A percentile compares a stretch with the other conserved stretches of the same genome.
Evolutionary conservation across 2,888 invertebrate species (phyloP).

Genomic region (Drosophila mettleri): DNA sequence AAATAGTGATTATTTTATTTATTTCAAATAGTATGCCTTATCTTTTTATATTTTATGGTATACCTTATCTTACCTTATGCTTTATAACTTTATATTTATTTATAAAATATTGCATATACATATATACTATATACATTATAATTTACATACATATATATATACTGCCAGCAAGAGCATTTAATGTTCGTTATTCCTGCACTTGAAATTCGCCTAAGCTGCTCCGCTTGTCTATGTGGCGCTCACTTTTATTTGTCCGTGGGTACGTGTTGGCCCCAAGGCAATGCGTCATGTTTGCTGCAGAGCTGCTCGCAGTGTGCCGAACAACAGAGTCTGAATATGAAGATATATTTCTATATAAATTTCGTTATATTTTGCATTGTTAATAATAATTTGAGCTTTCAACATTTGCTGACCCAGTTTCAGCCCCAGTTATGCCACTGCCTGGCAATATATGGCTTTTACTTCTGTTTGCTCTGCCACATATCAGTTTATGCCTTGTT

Average conservation of each 20-base stretch:
- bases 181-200: neutral
- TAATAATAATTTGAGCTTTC: constrained; percentile 3
- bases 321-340: neutral
- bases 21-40: no score
- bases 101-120: no score
- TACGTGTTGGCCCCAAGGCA: constrained; percentile 26
- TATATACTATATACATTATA: no score
- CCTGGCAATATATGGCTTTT: constrained; percentile 56
- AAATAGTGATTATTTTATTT: no score
- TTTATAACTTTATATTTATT: no score
- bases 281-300: constrained; percentile 45
- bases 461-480: constrained; percentile 62
- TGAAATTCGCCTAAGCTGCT: neutral
- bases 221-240: constrained; percentile 9
- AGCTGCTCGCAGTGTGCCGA: neutral
- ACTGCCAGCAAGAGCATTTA: neutral
- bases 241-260: constrained; percentile 29
- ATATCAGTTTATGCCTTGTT: constrained; percentile 39
- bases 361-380: constrained; percentile 1
- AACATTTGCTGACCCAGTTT: constrained; percentile 44
- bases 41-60: no score
- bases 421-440: constrained; percentile 28
- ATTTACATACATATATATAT: no score
- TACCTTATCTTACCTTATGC: no score
- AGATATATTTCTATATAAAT: constrained; percentile 1